Conservation (phyloP, 2,113 vertebrate species). For the Meriones unguiculatus region DNA sequence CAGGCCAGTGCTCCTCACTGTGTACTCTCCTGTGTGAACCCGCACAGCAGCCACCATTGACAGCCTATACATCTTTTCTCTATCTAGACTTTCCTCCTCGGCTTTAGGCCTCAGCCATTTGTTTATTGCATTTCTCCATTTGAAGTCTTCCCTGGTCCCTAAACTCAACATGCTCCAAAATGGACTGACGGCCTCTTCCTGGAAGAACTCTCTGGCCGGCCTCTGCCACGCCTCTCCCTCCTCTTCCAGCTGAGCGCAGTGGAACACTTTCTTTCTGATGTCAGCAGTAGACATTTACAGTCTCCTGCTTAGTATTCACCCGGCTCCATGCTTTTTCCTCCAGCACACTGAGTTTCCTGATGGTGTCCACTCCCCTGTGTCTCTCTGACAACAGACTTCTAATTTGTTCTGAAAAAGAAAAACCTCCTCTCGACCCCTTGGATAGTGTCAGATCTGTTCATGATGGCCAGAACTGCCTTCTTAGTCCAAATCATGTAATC, state of each 20-base stretch:
- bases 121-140: background rate
- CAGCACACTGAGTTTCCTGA: background rate
- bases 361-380: background rate
- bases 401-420: conserved; percentile 41
- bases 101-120: background rate
- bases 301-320: background rate
- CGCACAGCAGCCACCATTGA: background rate
- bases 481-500: background rate
- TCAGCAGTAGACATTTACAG: background rate
- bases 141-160: background rate
- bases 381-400: conserved; percentile 31
- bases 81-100: conserved; percentile 16
- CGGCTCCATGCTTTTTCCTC: background rate
- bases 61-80: background rate
- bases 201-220: background rate
- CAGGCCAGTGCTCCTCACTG: conserved; percentile 31
- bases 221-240: background rate
- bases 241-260: background rate
- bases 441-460: background rate
- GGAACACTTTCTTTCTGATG: background rate
- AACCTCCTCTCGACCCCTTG: background rate
- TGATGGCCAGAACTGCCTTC: background rate
- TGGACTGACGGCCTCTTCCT: background rate
- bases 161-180: background rate
- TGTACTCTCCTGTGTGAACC: background rate